Percentiles rank a stretch among this genome's conserved stretches.
phyloP scores from a whole-genome alignment of 2,797 vertebrate genomes.

The Pitangus sulphuratus region DNA sequence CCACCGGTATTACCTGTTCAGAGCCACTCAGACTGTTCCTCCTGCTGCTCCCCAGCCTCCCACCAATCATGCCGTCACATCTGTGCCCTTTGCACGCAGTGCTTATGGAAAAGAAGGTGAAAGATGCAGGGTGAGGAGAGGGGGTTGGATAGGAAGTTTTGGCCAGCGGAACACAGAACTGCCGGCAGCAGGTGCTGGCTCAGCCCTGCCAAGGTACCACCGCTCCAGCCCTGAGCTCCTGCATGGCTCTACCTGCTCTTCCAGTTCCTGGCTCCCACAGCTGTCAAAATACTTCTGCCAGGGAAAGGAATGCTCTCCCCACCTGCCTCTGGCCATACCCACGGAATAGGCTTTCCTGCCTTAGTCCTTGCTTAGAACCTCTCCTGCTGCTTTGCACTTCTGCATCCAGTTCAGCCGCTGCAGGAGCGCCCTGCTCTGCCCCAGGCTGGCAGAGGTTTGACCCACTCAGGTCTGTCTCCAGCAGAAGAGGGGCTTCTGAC shows the following conservation, averaged over 20 bases:
- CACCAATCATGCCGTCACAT: background rate
- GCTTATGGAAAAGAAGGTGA: background rate
- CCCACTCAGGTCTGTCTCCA: background rate
- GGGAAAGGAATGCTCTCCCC: background rate
- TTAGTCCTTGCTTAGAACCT: background rate
- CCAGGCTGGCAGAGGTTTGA: background rate
- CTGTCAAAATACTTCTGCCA: background rate
- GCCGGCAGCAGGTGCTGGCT: background rate
- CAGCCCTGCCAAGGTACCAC: background rate
- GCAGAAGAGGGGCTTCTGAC: background rate
- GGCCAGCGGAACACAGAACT: background rate
- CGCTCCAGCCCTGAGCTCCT: background rate
- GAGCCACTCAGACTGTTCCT: background rate
- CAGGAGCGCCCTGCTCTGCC: background rate
- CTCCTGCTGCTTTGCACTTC: background rate
- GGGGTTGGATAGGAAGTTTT: background rate
- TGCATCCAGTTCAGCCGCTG: accelerated
- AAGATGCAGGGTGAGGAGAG: background rate
- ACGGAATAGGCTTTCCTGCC: background rate
- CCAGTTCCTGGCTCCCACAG: constrained; percentile 9
- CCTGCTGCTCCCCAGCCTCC: constrained; percentile 4
- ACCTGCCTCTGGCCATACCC: background rate
- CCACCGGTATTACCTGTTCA: background rate
- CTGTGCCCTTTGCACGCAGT: accelerated
- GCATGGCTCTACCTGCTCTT: background rate